A percentile compares a stretch with the other conserved stretches of the same genome.
phyloP scores from a whole-genome alignment of 2,888 invertebrate genomes.

The Allolobophora icterica region DNA sequence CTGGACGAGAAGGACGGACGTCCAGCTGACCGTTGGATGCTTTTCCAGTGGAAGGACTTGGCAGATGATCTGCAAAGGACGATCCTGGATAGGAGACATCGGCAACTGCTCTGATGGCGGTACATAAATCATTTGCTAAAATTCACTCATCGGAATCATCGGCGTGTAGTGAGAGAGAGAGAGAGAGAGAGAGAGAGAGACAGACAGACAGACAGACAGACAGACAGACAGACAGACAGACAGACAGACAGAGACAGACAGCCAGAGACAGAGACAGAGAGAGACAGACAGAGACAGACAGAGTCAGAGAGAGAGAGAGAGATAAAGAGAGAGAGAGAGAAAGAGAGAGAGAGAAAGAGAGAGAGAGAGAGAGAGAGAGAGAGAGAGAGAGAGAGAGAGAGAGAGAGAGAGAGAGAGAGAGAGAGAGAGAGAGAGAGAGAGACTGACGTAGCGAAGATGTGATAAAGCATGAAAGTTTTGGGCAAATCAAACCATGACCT shows the following conservation, averaged over 20 bases:
- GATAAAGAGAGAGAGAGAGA: background rate
- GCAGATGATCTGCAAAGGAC: background rate
- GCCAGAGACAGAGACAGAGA: background rate
- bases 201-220: background rate
- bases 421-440: background rate
- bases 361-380: conserved; percentile 10
- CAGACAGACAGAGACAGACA: background rate
- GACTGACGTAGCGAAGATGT: too few relatives aligned
- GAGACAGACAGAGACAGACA: background rate
- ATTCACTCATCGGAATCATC: background rate
- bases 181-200: background rate
- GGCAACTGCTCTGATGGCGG: conserved; percentile 27
- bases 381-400: background rate
- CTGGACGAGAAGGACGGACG: conserved; percentile 18
- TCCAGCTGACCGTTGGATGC: conserved; percentile 27
- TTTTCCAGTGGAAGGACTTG: conserved; percentile 12
- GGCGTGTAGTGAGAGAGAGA: background rate
- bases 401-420: background rate
- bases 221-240: background rate
- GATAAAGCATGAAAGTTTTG: too few relatives aligned
- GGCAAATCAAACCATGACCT: too few relatives aligned
- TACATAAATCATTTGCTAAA: background rate
- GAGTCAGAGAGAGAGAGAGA: background rate
- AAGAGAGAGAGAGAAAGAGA: background rate
- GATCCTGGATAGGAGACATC: conserved; percentile 22